These are phyloP conservation scores for Nowickia ferox DNA, from an alignment of 2,888 invertebrate genomes.

Conservation along the genomic window DNA sequence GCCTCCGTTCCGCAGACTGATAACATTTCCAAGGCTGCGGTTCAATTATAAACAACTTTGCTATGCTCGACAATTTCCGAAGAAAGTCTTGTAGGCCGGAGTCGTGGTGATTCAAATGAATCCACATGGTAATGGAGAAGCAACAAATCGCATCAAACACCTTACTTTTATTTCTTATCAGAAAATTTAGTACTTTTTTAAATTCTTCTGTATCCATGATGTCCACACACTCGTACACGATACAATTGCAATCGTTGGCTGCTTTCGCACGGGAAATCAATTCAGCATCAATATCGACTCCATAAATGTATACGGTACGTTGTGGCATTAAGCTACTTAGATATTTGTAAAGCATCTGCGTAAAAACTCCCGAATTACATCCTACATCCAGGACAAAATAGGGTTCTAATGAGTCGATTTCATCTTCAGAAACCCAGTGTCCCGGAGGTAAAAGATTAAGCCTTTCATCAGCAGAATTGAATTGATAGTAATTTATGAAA, in stretches of 20 bases:
- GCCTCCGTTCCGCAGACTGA: slow-evolving; percentile 88
- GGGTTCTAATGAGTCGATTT: slow-evolving; percentile 41
- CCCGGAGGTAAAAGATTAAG: slow-evolving; percentile 85
- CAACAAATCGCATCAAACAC: slow-evolving; percentile 89
- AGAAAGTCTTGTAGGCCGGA: slow-evolving; percentile 87
- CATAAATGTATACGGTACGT: slow-evolving; percentile 83
- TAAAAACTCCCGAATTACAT: slow-evolving; percentile 92
- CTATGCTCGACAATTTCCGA: slow-evolving; percentile 84
- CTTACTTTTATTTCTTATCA: slow-evolving; percentile 82
- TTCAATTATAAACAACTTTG: slow-evolving; percentile 88
- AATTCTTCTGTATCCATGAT: slow-evolving; percentile 84
- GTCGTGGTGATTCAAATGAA: slow-evolving; percentile 93
- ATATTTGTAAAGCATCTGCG: slow-evolving; percentile 81
- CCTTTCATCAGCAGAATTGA: slow-evolving; percentile 89
- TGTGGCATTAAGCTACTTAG: slow-evolving; percentile 68
- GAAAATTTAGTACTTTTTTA: slow-evolving; percentile 83
- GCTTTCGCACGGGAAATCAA: slow-evolving; percentile 88
- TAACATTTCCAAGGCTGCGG: slow-evolving; percentile 95
- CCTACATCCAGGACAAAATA: slow-evolving; percentile 85
- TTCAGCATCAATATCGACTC: slow-evolving; percentile 89
- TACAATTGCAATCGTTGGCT: slow-evolving; percentile 82
- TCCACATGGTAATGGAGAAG: slow-evolving; percentile 95
- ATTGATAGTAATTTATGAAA: slow-evolving; percentile 94
- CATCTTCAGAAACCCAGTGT: slow-evolving; percentile 82
- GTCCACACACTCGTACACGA: slow-evolving; percentile 86